Base-by-base conservation (phyloP, 2,888 invertebrate species). In the Caenorhabditis macrosperma region DNA sequence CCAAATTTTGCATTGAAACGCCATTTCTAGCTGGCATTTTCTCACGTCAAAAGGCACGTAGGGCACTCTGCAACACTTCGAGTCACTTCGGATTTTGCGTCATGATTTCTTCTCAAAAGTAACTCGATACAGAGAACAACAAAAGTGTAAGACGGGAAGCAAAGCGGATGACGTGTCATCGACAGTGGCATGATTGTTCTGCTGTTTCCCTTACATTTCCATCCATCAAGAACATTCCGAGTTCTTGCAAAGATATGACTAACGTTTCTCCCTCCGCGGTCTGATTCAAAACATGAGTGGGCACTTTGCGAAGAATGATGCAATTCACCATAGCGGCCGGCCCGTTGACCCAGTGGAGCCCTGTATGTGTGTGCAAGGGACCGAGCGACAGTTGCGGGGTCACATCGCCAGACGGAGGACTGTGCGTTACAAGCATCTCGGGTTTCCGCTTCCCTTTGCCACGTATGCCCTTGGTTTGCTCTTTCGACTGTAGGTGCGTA, bases 401-500 rank as follows among this genome's bases (percentile, higher is more conserved):
- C 50, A 50, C 20, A 6, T 26, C 50, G 38, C 15, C 35, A 54
- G 26, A 28, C 17, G 15, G 7, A 15, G 22, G 10, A 61, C 55
- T 54, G 61, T 54, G 61, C 61, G 24, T 41, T 41, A 22, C 52
- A 38, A 30, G 38, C 35, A 9, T 33, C 35, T 71, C 54, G 35
- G 30, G 61, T 71, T 71, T 61, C 71, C 41, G 26, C 50, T 52
- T 15, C 54, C 9, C 15, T 59, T 59, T 59, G 28, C 59, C 59
- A 59, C 59, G 59, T 59, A 59, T 35, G 35, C 12, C 33, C 52
- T 52, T n/a, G 38, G 41, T 22, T 17, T 74, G 59, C 57, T 64
- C 64, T 64, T 63, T 57, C 33, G 46, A 69, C 59, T 61, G 63
- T 44, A 50, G 52, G 61, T 26, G 63, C 44, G 46, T 71, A 71